Percentiles rank a stretch among this genome's conserved stretches.
phyloP scores from a whole-genome alignment of 2,888 invertebrate species.

The Mesorhabditis spiculigera region DNA sequence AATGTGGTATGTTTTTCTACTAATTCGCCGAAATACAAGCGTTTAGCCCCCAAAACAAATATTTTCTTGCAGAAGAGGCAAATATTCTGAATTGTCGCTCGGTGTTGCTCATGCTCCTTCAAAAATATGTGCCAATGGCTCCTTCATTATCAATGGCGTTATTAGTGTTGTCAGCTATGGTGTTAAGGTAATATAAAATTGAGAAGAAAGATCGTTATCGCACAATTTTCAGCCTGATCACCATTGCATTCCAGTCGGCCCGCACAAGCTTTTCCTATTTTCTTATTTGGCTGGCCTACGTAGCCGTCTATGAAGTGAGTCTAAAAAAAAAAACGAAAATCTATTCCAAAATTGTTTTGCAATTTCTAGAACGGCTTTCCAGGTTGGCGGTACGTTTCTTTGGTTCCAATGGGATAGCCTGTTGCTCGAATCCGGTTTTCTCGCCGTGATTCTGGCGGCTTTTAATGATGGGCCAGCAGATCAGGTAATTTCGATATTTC shows the following conservation, averaged over 20 bases:
- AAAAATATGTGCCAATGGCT: constrained; percentile 53
- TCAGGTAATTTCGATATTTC: constrained; percentile 13
- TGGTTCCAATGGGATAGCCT: constrained; percentile 75
- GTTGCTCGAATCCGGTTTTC: constrained; percentile 73
- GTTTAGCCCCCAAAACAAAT: not conserved
- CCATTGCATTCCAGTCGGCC: constrained; percentile 61
- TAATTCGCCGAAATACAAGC: too few species aligned
- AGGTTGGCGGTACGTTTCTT: constrained; percentile 73
- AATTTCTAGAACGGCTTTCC: constrained; percentile 17
- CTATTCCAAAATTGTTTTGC: not conserved
- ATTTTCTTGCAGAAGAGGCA: constrained; percentile 20
- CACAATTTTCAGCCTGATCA: constrained; percentile 70
- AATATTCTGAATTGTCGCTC: constrained; percentile 20
- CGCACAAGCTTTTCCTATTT: constrained; percentile 67
- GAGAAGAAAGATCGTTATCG: constrained; percentile 49
- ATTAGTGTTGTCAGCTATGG: constrained; percentile 56
- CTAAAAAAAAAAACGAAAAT: not conserved
- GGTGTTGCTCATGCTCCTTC: constrained; percentile 16
- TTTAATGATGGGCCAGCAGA: constrained; percentile 54
- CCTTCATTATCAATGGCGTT: constrained; percentile 68
- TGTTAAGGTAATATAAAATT: too few species aligned
- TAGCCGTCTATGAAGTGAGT: constrained; percentile 70
- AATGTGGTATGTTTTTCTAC: constrained; percentile 23
- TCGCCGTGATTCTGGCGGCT: constrained; percentile 72
- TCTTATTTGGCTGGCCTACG: constrained; percentile 71